Percentiles rank a stretch among this genome's conserved stretches.
These are phyloP conservation scores for Heliocidaris tuberculata DNA, from an alignment of 35 echinoderm and acorn worm species.

Conservation along the genomic window DNA sequence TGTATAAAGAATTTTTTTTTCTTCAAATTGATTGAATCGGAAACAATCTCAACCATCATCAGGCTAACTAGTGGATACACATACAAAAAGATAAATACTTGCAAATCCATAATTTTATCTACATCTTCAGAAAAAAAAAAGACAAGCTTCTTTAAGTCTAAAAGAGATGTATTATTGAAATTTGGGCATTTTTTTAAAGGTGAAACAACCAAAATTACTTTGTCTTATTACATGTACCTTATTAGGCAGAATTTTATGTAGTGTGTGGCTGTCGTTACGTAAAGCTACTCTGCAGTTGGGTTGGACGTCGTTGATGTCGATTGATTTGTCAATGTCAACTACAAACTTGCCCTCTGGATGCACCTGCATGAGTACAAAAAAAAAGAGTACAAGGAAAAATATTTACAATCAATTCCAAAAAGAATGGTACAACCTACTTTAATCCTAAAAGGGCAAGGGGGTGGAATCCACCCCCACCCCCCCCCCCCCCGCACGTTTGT, in stretches of 20 bases:
- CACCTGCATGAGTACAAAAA: slow-evolving; percentile 67
- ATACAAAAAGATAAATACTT: too few species aligned
- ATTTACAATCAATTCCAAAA: too few species aligned
- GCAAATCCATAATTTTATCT: not conserved
- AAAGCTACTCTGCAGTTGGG: slow-evolving; percentile 98
- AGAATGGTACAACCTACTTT: too few species aligned
- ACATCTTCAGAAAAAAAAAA: not conserved
- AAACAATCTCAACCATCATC: too few species aligned
- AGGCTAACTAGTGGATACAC: too few species aligned
- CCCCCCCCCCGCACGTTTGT: too few species aligned
- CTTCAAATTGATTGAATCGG: too few species aligned
- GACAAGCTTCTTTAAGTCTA: not conserved
- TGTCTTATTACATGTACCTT: slow-evolving; percentile 62
- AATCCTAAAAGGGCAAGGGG: too few species aligned
- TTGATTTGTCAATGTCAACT: slow-evolving; percentile 96
- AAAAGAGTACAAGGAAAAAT: slow-evolving; percentile 8
- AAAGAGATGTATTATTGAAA: not conserved
- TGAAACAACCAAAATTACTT: not conserved
- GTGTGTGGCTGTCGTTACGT: slow-evolving; percentile 95
- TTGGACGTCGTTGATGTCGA: slow-evolving; percentile 92
- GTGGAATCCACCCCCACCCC: too few species aligned
- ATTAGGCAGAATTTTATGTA: slow-evolving; percentile 98
- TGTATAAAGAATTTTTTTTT: too few species aligned
- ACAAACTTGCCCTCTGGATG: slow-evolving; percentile 99
- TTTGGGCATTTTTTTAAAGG: too few species aligned